Conservation (phyloP, 2,797 vertebrate species). For the Pseudopleuronectes americanus region DNA sequence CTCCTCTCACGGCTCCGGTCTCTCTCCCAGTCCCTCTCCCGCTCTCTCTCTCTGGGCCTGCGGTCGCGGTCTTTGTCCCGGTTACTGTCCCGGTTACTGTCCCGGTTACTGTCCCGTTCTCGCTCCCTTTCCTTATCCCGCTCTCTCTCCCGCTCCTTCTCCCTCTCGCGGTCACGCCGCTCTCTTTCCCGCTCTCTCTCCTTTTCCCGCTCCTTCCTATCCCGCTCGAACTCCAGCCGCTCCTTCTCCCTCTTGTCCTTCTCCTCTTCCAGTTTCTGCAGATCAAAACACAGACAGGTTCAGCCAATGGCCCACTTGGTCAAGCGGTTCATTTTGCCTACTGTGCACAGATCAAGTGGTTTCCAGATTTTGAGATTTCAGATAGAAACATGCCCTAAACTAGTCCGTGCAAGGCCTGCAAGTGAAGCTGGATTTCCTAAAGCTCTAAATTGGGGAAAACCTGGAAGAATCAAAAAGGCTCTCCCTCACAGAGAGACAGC, state of each 20-base stretch:
- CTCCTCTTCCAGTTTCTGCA: slow-evolving; percentile 99
- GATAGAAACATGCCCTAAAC: slow-evolving; percentile 53
- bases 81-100: slow-evolving; percentile 82
- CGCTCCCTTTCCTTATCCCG: slow-evolving; percentile 85
- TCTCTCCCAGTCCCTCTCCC: slow-evolving; percentile 84
- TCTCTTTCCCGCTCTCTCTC: slow-evolving; percentile 77
- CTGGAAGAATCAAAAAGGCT: slow-evolving; percentile 34
- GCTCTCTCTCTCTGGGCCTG: slow-evolving; percentile 82
- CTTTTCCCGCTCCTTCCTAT: slow-evolving; percentile 83
- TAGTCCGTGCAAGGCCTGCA: slow-evolving; percentile 40
- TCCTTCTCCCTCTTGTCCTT: slow-evolving; percentile 96
- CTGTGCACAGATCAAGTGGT: slow-evolving; percentile 77
- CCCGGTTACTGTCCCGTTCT: slow-evolving; percentile 85
- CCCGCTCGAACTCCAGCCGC: slow-evolving; percentile 88
- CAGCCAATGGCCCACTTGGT: slow-evolving; percentile 42
- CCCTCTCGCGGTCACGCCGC: slow-evolving; percentile 76
- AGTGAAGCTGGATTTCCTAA: slow-evolving; percentile 37
- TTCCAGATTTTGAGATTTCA: slow-evolving; percentile 72
- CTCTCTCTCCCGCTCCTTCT: slow-evolving; percentile 87
- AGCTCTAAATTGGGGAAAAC: slow-evolving; percentile 26
- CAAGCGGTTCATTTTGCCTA: slow-evolving; percentile 34
- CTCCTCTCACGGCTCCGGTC: slow-evolving; percentile 82
- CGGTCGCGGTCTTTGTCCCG: slow-evolving; percentile 81
- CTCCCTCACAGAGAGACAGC: slow-evolving; percentile 56
- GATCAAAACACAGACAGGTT: slow-evolving; percentile 85